These are phyloP conservation scores for Pluvialis apricaria DNA, from an alignment of 2,113 vertebrate genomes.

Conservation along the genomic window DNA sequence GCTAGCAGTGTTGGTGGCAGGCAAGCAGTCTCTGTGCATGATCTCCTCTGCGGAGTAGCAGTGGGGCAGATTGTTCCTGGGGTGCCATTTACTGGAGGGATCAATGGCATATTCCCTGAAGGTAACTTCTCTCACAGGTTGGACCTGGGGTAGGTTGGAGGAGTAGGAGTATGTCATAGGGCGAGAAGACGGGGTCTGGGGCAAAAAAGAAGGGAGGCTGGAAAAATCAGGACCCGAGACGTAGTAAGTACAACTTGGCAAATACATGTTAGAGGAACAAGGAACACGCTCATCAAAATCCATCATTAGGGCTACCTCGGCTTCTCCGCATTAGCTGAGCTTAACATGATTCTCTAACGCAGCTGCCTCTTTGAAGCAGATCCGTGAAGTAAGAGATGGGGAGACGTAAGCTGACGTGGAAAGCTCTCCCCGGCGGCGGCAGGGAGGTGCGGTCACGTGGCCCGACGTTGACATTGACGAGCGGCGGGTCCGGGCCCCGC, in stretches of 20 bases:
- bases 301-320: conserved; percentile 90
- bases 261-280: conserved; percentile 98
- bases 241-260: conserved; percentile 99
- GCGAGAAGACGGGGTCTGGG: conserved; percentile 96
- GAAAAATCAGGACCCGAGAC: conserved; percentile 97
- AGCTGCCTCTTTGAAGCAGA: conserved; percentile 97
- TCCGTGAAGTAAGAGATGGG: conserved; percentile 93
- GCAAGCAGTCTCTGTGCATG: conserved; percentile 94
- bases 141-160: conserved; percentile 95
- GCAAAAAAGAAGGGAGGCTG: conserved; percentile 96
- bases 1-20: conserved; percentile 80
- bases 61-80: conserved; percentile 91
- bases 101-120: conserved; percentile 99
- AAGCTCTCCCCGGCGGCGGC: conserved; percentile 99
- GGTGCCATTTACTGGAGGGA: conserved; percentile 95
- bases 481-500: conserved; percentile 73
- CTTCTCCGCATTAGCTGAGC: conserved; percentile 86
- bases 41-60: conserved; percentile 95
- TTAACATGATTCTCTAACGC: conserved; percentile 94
- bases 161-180: conserved; percentile 97
- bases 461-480: conserved; percentile 98
- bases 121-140: conserved; percentile 96
- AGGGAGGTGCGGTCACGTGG: conserved; percentile 99
- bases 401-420: conserved; percentile 99
- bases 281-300: conserved; percentile 99